A percentile compares a stretch with the other conserved stretches of the same genome.
These are phyloP conservation scores for Marisa cornuarietis DNA, from an alignment of 1,140 invertebrate species.

Conservation along the genomic window DNA sequence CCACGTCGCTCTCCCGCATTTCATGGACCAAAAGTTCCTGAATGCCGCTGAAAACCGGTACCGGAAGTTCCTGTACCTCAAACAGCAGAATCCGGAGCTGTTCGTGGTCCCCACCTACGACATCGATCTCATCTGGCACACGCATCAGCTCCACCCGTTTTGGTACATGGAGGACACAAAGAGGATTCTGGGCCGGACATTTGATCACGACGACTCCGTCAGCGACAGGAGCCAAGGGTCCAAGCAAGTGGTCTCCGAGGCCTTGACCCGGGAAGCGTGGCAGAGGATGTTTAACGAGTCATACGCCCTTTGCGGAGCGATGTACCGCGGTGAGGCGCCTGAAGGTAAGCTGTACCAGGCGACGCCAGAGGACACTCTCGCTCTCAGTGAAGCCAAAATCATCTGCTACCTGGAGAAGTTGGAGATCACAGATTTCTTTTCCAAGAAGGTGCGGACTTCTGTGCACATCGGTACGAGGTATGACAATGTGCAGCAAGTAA, in stretches of 20 bases:
- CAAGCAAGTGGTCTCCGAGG: conserved; percentile 52
- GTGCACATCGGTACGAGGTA: too few species aligned
- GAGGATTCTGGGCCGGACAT: conserved; percentile 60
- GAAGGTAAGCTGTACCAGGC: conserved; percentile 24
- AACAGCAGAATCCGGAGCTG: conserved; percentile 56
- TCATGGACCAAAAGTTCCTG: conserved; percentile 63
- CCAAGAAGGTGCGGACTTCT: too few species aligned
- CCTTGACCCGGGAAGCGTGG: conserved; percentile 49
- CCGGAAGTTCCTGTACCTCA: conserved; percentile 67
- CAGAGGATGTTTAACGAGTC: conserved; percentile 43
- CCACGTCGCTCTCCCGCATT: conserved; percentile 69
- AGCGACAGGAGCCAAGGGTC: conserved; percentile 62
- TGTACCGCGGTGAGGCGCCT: conserved; percentile 59
- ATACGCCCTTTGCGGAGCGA: conserved; percentile 55
- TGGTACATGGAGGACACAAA: conserved; percentile 63
- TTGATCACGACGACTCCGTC: conserved; percentile 65
- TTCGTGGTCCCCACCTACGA: conserved; percentile 70
- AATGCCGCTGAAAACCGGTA: conserved; percentile 64
- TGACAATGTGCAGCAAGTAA: too few species aligned
- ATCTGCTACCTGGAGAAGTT: too few species aligned
- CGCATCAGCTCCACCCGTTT: conserved; percentile 67
- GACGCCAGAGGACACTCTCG: too few species aligned
- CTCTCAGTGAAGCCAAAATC: too few species aligned
- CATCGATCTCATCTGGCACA: conserved; percentile 68
- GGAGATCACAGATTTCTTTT: too few species aligned